Evolutionary conservation across 2,113 vertebrate species (phyloP).

Genomic region (Passer domesticus): DNA sequence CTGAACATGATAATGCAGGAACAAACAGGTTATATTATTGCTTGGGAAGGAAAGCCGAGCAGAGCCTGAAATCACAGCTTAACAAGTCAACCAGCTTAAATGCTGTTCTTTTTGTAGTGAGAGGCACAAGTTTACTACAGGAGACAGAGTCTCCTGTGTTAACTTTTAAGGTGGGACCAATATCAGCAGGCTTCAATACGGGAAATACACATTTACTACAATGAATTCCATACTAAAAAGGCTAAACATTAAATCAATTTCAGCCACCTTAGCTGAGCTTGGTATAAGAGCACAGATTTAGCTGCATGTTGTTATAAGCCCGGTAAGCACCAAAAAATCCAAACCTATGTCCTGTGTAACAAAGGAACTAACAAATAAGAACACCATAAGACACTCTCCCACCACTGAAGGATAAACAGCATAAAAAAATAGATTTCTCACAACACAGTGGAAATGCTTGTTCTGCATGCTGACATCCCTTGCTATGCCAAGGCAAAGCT

Average conservation of each 20-base stretch:
- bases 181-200: background rate
- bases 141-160: background rate
- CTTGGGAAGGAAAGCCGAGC: background rate
- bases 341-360: background rate
- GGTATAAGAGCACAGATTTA: background rate
- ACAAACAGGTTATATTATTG: background rate
- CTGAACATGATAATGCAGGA: rapidly evolving
- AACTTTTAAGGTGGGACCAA: background rate
- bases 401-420: background rate
- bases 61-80: background rate
- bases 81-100: background rate
- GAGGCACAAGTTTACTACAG: background rate
- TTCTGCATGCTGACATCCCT: background rate
- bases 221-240: background rate
- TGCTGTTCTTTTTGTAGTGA: background rate
- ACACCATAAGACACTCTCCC: background rate
- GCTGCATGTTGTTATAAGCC: background rate
- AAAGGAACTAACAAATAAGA: background rate
- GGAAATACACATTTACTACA: background rate
- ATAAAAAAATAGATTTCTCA: background rate
- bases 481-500: background rate
- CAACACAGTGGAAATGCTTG: background rate
- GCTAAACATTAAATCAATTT: background rate
- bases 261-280: background rate
- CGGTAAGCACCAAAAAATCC: background rate